These are phyloP conservation scores for Acromyrmex heyeri DNA, from an alignment of 1,140 invertebrate species.

Conservation along the genomic window DNA sequence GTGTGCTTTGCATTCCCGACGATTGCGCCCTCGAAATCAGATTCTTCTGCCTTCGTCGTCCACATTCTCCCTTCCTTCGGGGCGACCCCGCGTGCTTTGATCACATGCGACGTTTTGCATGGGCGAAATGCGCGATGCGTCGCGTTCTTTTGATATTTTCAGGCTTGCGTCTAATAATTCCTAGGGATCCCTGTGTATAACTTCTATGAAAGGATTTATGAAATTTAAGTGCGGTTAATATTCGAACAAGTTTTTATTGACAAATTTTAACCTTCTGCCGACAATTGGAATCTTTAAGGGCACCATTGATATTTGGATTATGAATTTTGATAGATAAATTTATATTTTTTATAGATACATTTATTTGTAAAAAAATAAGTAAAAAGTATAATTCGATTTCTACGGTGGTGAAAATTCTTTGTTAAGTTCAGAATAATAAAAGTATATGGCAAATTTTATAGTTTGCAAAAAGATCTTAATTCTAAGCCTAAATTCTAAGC, in stretches of 20 bases:
- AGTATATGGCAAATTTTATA: too few relatives aligned
- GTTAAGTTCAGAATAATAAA: too few relatives aligned
- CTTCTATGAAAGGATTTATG: neutral
- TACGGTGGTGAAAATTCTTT: too few relatives aligned
- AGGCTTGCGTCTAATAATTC: neutral
- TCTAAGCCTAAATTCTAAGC: too few relatives aligned
- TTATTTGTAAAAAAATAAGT: too few relatives aligned
- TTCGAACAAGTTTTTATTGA: neutral
- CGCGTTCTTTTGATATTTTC: slow-evolving; percentile 39
- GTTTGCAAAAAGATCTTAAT: too few relatives aligned
- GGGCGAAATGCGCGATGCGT: slow-evolving; percentile 11
- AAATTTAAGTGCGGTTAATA: neutral
- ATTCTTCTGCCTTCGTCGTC: slow-evolving; percentile 60
- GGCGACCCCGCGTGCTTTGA: slow-evolving; percentile 37
- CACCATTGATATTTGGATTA: too few relatives aligned
- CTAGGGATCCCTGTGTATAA: neutral
- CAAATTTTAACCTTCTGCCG: too few relatives aligned
- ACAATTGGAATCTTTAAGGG: too few relatives aligned
- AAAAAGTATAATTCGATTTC: too few relatives aligned
- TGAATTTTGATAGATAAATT: too few relatives aligned
- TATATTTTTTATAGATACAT: too few relatives aligned
- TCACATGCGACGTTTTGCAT: slow-evolving; percentile 37
- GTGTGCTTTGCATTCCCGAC: slow-evolving; percentile 68
- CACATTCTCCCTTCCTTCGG: slow-evolving; percentile 50
- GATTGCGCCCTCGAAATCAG: slow-evolving; percentile 64